Evolutionary conservation across 2,888 invertebrate genomes (phyloP).

Genomic region (Protonemura montana): DNA sequence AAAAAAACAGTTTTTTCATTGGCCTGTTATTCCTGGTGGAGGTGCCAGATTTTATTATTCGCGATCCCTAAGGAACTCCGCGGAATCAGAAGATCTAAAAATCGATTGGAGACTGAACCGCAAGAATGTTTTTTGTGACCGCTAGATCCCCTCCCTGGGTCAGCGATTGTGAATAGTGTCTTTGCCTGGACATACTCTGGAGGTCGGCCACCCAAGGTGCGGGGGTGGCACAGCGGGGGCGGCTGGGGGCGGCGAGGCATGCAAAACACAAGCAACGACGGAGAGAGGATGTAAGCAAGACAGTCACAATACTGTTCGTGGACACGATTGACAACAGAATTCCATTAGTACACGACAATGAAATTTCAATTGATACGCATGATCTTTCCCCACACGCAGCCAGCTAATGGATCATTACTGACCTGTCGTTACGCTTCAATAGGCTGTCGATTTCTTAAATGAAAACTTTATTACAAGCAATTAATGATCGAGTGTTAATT

Average conservation of each 20-base stretch:
- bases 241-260: slow-evolving; percentile 8
- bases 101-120: background rate
- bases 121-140: too few relatives aligned
- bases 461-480: background rate
- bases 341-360: background rate
- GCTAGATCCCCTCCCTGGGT: too few relatives aligned
- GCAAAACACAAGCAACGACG: slow-evolving; percentile 14
- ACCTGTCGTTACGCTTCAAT: background rate
- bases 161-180: background rate
- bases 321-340: slow-evolving; percentile 18
- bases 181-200: background rate
- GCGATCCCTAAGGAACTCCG: too few relatives aligned
- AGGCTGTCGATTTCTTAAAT: background rate
- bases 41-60: background rate
- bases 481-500: background rate
- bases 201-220: background rate
- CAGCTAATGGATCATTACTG: too few relatives aligned
- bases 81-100: too few relatives aligned
- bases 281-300: background rate
- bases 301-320: background rate
- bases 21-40: background rate
- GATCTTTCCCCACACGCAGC: background rate
- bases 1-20: background rate
- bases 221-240: background rate
- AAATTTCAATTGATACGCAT: background rate